Evolutionary conservation across 2,888 invertebrate genomes (phyloP), one percentile per base, ranked within the genome.

Genomic region (Phyto melanocephala): DNA sequence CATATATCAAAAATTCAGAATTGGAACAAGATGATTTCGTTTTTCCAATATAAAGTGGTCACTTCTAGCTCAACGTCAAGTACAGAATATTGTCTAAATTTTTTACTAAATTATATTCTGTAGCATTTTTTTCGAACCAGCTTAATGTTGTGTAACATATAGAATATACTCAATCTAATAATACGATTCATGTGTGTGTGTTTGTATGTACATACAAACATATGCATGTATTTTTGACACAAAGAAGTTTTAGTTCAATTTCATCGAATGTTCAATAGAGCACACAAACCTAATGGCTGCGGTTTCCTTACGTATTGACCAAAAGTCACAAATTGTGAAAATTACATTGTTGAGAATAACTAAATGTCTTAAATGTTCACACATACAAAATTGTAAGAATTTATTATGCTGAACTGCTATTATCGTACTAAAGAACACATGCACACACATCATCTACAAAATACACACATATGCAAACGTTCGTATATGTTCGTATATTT

Each of bases 251-350:
- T 17, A 0, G 17, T 45, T 45, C 45, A 40, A 68, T 28, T 17
- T 42, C 8, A 54, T 54, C 6, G 2, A 40, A 54, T 72, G 72
- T 60, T 72, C 72, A 79, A 79, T 79, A 22, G 72, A 47, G 24
- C 15, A 24, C n/a, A n/a, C 10, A 72, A 47, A 42, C 22, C 60
- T 40, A 80, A 24, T 42, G 35, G 65, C 22, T 80, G 75, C 35
- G 75, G 65, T 71, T 70, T 62, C 58, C 40, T 63, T 47, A 28
- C 40, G 37, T 58, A 52, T 80, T 76, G 75, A 75, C 65, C 63
- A 65, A 75, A 80, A 75, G 65, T 71, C 75, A 76, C 63, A 80
- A 75, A 75, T 80, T 75, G 63, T 75, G 50, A 62, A 68, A 63
- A 75, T 75, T 70, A 63, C 75, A 42, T 50, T 80, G 70, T 75